phyloP scores from a whole-genome alignment of 2,888 invertebrate genomes.

The Lysandra coridon region DNA sequence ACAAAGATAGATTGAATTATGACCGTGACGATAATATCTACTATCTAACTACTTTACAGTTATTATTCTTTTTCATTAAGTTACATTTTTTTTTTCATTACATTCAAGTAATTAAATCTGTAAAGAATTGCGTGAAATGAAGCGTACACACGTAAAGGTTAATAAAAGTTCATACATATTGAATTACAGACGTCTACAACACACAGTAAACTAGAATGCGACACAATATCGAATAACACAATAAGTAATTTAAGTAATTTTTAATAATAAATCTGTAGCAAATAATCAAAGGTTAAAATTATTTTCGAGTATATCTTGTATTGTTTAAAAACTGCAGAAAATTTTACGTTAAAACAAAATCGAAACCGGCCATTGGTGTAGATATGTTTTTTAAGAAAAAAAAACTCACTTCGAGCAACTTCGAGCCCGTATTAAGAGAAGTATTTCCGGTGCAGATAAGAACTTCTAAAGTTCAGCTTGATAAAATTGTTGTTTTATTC shows the following conservation, averaged over 20 bases:
- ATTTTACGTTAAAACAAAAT: not conserved
- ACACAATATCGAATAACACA: not conserved
- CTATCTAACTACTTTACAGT: not conserved
- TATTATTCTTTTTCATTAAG: not conserved
- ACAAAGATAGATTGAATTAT: not conserved
- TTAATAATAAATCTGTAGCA: too few species aligned
- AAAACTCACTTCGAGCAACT: not conserved
- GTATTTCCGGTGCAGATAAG: constrained; percentile 19
- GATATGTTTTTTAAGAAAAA: not conserved
- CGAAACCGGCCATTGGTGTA: not conserved
- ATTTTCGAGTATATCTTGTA: not conserved
- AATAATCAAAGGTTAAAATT: too few species aligned
- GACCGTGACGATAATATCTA: not conserved
- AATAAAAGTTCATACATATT: constrained; percentile 32
- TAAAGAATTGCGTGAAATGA: constrained; percentile 43
- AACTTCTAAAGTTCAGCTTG: not conserved
- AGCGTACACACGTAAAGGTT: constrained; percentile 43
- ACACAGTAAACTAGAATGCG: not conserved
- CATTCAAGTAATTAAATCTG: constrained; percentile 30
- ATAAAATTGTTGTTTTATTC: not conserved
- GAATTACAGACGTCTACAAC: constrained; percentile 6
- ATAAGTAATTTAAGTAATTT: not conserved
- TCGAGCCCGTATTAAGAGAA: not conserved
- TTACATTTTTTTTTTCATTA: not conserved
- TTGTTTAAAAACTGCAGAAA: not conserved